Base-by-base conservation (phyloP, 2,113 vertebrate genomes). In the Agapornis roseicollis region DNA sequence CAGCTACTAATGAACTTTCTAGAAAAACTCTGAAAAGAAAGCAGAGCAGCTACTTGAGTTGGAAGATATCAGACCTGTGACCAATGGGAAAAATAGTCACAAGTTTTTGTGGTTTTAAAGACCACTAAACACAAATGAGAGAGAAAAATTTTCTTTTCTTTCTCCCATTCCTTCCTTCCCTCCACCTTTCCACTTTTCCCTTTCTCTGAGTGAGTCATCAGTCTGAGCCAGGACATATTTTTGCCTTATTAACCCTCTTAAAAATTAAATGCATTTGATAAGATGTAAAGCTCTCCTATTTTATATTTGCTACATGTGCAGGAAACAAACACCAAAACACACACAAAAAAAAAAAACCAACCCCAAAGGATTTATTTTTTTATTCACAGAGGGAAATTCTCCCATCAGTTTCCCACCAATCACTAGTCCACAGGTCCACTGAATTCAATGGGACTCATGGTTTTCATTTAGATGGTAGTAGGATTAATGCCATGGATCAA, bases 221-320 rank as follows among this genome's bases (percentile, higher is more conserved):
- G 56, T 91, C 69, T 76, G 44, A 71, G 20, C 31, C 33, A 60
- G 28, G 50, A 81, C 8, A 58, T 64, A 25, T 24, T 53, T 96
- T 96, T 96, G 33, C 44, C 61, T 88, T 74, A 87, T 58, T 66
- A 88, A 25, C 60, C 80, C 76, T 84, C 35, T 92, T 61, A 86
- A 92, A 88, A 88, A 47, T 31, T 66, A 85, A 88, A 22, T 61
- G 4, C 12, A 53, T 90, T 85, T 77, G 11, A 83, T 50, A 80
- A 80, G 8, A 73, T 29, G 7, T 64, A 71, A 90, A 90, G 17
- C 29, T 90, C 22, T 80, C 13, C 19, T 89, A 58, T 23, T 80
- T 76, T 29, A 39, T 82, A 42, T 81, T 88, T 92, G 13, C 44
- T 88, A 68, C 20, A 20, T 0, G 1, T 24, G 39, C 24, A 29